Evolutionary conservation across 2,113 vertebrate species (phyloP).

Genomic region (Gallinago jamesoni): DNA sequence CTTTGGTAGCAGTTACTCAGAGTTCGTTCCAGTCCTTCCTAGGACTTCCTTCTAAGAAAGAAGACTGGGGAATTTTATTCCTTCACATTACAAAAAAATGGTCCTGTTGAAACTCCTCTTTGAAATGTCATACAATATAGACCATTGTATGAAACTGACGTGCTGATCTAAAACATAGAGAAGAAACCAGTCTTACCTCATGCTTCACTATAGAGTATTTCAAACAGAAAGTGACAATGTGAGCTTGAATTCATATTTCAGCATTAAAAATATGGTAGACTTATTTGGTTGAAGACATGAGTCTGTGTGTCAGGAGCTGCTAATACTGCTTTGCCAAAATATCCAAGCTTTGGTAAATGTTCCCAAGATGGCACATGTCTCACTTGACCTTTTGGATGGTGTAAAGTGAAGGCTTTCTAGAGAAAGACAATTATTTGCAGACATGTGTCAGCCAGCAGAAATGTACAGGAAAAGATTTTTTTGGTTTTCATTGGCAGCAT

Average conservation of each 20-base stretch:
- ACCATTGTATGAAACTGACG: too few species aligned
- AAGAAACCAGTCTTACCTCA: not conserved
- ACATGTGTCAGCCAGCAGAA: slow-evolving; percentile 66
- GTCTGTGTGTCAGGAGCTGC: not conserved
- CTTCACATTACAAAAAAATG: not conserved
- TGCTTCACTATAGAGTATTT: not conserved
- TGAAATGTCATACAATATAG: not conserved
- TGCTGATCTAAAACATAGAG: not conserved
- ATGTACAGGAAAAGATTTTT: slow-evolving; percentile 39
- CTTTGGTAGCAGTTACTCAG: not conserved
- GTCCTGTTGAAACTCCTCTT: not conserved
- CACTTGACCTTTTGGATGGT: not conserved
- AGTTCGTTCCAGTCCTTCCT: not conserved
- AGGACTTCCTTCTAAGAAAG: not conserved
- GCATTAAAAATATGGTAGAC: not conserved
- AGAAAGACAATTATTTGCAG: slow-evolving; percentile 40
- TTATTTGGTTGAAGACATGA: not conserved
- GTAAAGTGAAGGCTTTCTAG: slow-evolving; percentile 23
- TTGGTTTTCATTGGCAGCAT: slow-evolving; percentile 52
- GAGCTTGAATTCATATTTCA: not conserved
- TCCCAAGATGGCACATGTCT: not conserved
- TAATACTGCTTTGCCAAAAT: not conserved
- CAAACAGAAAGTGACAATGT: not conserved
- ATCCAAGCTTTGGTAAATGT: not conserved
- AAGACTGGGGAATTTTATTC: not conserved